Percentiles rank a stretch among this genome's conserved stretches.
Conservation (phyloP, 2,888 invertebrate species). For the Megalurothrips usitatus region DNA sequence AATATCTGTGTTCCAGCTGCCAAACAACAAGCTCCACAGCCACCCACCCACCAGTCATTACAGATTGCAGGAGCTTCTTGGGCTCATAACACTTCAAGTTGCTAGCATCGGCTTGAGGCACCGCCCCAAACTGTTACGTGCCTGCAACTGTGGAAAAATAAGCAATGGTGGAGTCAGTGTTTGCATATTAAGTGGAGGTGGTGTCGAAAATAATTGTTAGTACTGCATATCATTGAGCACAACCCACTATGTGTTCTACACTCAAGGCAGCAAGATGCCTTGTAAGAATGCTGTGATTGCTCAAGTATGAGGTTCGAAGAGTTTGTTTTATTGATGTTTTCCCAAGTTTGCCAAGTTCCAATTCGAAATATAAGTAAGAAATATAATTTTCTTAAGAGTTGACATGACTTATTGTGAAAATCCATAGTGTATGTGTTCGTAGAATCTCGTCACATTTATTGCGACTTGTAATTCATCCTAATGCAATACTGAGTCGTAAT, state of each 20-base stretch:
- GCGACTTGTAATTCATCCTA: too few species aligned
- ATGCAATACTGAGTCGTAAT: too few species aligned
- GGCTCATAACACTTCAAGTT: background rate
- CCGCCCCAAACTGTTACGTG: background rate
- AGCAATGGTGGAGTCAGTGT: constrained; percentile 22
- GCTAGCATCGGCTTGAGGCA: background rate
- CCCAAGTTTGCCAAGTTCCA: too few species aligned
- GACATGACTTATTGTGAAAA: too few species aligned
- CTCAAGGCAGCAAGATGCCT: too few species aligned
- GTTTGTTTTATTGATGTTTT: too few species aligned
- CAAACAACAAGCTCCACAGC: constrained; percentile 3
- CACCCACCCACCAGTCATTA: background rate
- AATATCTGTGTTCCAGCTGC: background rate
- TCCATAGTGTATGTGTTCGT: too few species aligned
- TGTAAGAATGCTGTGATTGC: too few species aligned
- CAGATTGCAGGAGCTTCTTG: background rate
- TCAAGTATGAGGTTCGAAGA: too few species aligned
- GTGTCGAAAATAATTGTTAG: constrained; percentile 15
- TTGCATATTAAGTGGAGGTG: constrained; percentile 16
- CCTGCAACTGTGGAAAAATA: constrained; percentile 5
- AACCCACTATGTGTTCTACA: background rate
- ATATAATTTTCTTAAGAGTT: too few species aligned
- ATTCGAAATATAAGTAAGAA: too few species aligned
- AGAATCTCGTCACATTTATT: too few species aligned
- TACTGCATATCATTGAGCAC: constrained; percentile 7